These are phyloP conservation scores for Echeneis naucrates DNA, from an alignment of 2,797 vertebrate species.

Conservation along the genomic window DNA sequence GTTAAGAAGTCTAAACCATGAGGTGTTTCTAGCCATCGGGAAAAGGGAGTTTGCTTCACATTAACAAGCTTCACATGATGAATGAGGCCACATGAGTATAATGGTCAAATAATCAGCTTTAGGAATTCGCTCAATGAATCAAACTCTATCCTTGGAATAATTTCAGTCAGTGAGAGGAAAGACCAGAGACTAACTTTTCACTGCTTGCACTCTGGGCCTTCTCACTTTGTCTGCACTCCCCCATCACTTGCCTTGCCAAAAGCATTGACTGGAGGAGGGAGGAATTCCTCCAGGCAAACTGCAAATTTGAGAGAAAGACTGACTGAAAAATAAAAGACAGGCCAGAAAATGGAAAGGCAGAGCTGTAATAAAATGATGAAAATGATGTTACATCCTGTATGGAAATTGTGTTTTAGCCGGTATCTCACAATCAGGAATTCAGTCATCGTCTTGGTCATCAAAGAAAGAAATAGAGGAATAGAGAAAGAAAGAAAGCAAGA, in stretches of 20 bases:
- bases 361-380: slow-evolving; percentile 29
- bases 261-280: slow-evolving; percentile 50
- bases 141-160: slow-evolving; percentile 41
- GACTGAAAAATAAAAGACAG: slow-evolving; percentile 21
- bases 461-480: slow-evolving; percentile 32
- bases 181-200: slow-evolving; percentile 53
- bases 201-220: slow-evolving; percentile 55
- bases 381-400: slow-evolving; percentile 26
- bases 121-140: slow-evolving; percentile 51
- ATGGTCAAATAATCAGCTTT: slow-evolving; percentile 63
- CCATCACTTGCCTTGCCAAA: slow-evolving; percentile 49
- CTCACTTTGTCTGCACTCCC: slow-evolving; percentile 46
- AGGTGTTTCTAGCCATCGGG: slow-evolving; percentile 38
- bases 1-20: slow-evolving; percentile 44
- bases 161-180: slow-evolving; percentile 44
- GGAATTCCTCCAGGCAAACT: slow-evolving; percentile 50
- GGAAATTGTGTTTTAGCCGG: slow-evolving; percentile 19
- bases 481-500: slow-evolving; percentile 25
- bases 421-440: slow-evolving; percentile 35
- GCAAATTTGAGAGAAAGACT: slow-evolving; percentile 35
- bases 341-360: neutral
- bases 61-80: slow-evolving; percentile 42
- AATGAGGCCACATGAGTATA: slow-evolving; percentile 42
- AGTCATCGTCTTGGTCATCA: slow-evolving; percentile 24
- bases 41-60: slow-evolving; percentile 26